Evolutionary conservation across 2,113 vertebrate species (phyloP).

Genomic region (Coptodon bakossiorum): DNA sequence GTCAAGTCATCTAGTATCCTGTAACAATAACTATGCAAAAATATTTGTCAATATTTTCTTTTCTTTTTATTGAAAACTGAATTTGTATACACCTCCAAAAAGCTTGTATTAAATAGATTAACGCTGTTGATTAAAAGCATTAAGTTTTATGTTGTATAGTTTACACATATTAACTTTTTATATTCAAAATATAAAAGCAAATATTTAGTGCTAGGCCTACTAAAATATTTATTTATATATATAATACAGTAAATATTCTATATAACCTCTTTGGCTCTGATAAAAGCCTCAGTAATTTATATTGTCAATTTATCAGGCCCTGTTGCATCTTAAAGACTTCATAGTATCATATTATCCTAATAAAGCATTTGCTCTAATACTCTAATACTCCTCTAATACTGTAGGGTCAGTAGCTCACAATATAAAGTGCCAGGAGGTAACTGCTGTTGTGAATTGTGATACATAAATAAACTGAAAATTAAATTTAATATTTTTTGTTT

Average conservation of each 20-base stretch:
- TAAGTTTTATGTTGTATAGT: background rate
- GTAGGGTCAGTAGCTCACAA: background rate
- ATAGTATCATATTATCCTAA: background rate
- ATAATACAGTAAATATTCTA: background rate
- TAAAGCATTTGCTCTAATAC: background rate
- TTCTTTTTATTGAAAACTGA: background rate
- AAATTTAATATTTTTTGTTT: background rate
- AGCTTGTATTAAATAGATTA: background rate
- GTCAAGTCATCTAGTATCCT: background rate
- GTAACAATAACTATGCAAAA: background rate
- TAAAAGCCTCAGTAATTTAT: background rate
- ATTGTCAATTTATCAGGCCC: background rate
- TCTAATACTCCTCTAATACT: background rate
- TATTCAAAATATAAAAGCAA: background rate
- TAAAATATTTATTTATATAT: background rate
- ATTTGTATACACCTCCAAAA: fast-evolving
- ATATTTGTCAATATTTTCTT: background rate
- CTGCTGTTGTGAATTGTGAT: background rate
- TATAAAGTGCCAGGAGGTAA: background rate
- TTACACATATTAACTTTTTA: background rate
- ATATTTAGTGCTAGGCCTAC: background rate
- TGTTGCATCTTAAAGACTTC: background rate
- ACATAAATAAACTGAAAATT: background rate
- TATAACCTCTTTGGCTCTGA: background rate
- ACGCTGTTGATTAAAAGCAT: fast-evolving